Conservation (phyloP, 2,888 invertebrate species). For the Dasypogon diadema region DNA sequence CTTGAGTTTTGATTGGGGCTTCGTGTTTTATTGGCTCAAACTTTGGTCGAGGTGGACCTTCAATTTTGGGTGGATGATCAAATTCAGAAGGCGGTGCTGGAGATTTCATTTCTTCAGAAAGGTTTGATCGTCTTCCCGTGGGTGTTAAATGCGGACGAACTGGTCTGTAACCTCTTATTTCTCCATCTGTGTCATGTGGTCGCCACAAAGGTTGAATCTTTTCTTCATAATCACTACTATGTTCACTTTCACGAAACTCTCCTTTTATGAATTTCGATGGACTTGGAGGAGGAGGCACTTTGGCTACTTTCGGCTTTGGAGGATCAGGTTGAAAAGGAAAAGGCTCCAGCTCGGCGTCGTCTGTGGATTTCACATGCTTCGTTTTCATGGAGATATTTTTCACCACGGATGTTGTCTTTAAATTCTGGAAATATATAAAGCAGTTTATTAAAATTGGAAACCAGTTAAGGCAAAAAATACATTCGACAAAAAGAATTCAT, state of each 20-base stretch:
- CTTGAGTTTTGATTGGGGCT: constrained; percentile 63
- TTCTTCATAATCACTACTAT: constrained; percentile 79
- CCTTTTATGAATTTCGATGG: constrained; percentile 76
- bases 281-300: constrained; percentile 70
- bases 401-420: constrained; percentile 70
- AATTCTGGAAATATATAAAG: constrained; percentile 68
- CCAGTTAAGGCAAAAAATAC: neutral
- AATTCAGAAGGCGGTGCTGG: constrained; percentile 74
- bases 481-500: constrained; percentile 13
- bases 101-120: constrained; percentile 68
- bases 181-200: constrained; percentile 71
- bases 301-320: neutral
- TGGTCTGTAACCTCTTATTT: constrained; percentile 72
- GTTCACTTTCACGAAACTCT: constrained; percentile 77
- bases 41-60: constrained; percentile 70
- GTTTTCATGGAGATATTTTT: constrained; percentile 69
- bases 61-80: constrained; percentile 69
- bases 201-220: constrained; percentile 75
- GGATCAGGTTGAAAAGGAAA: constrained; percentile 69
- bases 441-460: neutral
- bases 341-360: constrained; percentile 68
- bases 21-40: constrained; percentile 73
- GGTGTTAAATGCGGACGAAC: constrained; percentile 73
- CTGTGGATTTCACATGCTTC: constrained; percentile 63
- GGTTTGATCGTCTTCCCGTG: constrained; percentile 67